phyloP scores from a whole-genome alignment of 2,113 vertebrate species.

The Urocynchramus pylzowi region DNA sequence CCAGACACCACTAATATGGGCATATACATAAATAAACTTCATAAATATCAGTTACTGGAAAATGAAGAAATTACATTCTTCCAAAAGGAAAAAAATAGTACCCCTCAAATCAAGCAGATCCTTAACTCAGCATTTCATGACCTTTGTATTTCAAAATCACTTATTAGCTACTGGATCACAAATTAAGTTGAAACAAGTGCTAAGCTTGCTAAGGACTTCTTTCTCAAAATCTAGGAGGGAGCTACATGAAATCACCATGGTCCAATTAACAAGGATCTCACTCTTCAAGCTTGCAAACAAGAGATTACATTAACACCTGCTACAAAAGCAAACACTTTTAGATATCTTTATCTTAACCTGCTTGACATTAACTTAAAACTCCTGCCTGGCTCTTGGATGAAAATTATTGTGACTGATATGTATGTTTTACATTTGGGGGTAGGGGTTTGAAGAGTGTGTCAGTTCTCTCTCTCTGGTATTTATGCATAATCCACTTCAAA shows the following conservation, averaged over 20 bases:
- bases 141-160: not conserved
- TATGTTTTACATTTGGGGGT: not conserved
- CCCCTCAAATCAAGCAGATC: not conserved
- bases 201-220: not conserved
- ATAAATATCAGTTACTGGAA: not conserved
- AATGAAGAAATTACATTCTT: not conserved
- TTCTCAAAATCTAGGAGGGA: not conserved
- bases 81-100: not conserved
- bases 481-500: slow-evolving; percentile 32
- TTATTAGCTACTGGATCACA: not conserved
- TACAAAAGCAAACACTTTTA: slow-evolving; percentile 65
- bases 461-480: slow-evolving; percentile 5
- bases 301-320: slow-evolving; percentile 63
- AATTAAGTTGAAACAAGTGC: not conserved
- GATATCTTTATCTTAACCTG: slow-evolving; percentile 69
- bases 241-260: slow-evolving; percentile 50
- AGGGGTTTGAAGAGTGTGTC: not conserved
- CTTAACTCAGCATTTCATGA: not conserved
- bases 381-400: not conserved
- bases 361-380: slow-evolving; percentile 43
- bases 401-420: slow-evolving; percentile 41
- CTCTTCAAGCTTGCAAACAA: slow-evolving; percentile 64
- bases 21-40: not conserved
- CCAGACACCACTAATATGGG: not conserved
- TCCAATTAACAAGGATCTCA: slow-evolving; percentile 69